These are phyloP conservation scores for Dolichotis patagonum DNA, from an alignment of 2,113 vertebrate species.

Conservation along the genomic window DNA sequence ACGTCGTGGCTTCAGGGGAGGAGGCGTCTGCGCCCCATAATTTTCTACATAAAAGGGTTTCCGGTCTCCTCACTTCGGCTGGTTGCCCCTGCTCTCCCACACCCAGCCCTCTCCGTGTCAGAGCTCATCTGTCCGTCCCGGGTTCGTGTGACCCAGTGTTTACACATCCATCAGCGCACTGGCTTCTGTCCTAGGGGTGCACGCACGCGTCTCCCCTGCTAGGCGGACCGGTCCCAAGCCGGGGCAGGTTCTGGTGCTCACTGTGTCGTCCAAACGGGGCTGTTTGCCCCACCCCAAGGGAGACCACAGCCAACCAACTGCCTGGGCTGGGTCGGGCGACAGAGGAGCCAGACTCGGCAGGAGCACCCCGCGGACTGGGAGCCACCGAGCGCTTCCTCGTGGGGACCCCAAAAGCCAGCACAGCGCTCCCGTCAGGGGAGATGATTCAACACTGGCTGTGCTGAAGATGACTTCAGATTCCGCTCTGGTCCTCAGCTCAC, in stretches of 20 bases:
- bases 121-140: background rate
- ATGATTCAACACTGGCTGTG: no score
- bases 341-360: background rate
- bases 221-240: background rate
- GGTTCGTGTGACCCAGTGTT: fast-evolving
- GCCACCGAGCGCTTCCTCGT: background rate
- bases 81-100: background rate
- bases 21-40: background rate
- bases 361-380: background rate
- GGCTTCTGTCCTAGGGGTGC: background rate
- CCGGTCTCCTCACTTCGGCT: background rate
- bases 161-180: fast-evolving
- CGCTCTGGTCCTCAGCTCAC: background rate
- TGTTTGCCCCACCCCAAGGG: background rate
- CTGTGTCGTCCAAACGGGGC: background rate
- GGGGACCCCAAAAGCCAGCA: background rate
- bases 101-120: background rate
- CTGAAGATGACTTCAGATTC: background rate
- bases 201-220: no score
- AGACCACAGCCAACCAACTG: background rate
- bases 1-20: no score
- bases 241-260: fast-evolving
- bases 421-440: background rate
- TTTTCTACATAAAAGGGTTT: background rate
- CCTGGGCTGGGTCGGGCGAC: fast-evolving